Evolutionary conservation across 2,113 vertebrate genomes (phyloP), one percentile per base, ranked within the genome.

Genomic region (Vulpes ferrilata): DNA sequence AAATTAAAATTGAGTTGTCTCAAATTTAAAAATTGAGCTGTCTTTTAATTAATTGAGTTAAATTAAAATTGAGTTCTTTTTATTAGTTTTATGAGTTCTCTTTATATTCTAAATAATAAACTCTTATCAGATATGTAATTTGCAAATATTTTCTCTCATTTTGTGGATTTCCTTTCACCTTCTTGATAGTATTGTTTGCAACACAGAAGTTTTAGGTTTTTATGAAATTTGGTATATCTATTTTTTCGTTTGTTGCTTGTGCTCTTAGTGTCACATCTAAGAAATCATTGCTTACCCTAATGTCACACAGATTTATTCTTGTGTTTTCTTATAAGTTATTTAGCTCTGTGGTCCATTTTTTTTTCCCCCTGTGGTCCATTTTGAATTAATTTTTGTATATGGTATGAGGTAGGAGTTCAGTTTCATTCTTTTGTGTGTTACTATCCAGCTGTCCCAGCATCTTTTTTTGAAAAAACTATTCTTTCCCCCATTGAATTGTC

Each of bases 281-380:
- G 57, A 64, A 74, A 55, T 20, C 0, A 3, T 73, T 64, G 13
- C 35, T 30, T 79, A 48, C 53, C n/a, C 23, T n/a, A 35, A 35
- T 23, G 60, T 95, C 55, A 80, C 32, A 55, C 62, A 95, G 55
- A 81, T 87, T 73, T 92, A 51, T 20, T 95, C 30, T 23, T 86
- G 12, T 78, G n/a, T 91, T 92, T 59, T 79, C 13, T 73, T 86
- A 51, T 30, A 22, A 35, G 32, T n/a, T 20, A 80, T 87, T 80
- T 73, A 92, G 17, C 38, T 92, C 48, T 76, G 19, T 80, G 78
- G 30, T 89, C 19, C 19, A 13, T 95, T 95, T 94, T 69, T 2
- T 35, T 35, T 35, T 2, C 35, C 35, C 35, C 35, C 48, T 76
- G 19, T 80, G 78, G 30, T 89, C 19, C 19, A 13, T 95, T 95